A percentile compares a stretch with the other conserved stretches of the same genome.
Evolutionary conservation across 2,113 vertebrate species (phyloP).

Genomic region (Mola mola): DNA sequence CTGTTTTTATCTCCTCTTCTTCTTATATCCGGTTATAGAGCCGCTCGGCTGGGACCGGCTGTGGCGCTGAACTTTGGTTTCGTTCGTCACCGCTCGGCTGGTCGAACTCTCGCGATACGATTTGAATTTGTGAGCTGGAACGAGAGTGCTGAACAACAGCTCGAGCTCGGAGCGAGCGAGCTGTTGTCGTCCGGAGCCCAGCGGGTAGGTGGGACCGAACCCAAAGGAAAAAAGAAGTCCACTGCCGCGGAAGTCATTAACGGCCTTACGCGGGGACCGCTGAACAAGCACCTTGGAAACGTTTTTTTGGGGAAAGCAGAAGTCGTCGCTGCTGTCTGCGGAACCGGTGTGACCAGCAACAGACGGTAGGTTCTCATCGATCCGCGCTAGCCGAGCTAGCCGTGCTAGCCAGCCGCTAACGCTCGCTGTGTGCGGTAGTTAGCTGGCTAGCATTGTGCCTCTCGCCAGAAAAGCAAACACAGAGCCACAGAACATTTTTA

Average conservation of each 20-base stretch:
- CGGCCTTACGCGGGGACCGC: not conserved
- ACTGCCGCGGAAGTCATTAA: conserved; percentile 25
- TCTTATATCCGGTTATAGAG: no score
- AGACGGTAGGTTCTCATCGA: conserved; percentile 73
- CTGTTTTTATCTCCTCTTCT: no score
- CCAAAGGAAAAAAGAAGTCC: conserved; percentile 47
- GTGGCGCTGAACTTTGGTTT: not conserved
- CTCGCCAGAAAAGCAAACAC: conserved; percentile 3
- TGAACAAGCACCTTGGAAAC: not conserved
- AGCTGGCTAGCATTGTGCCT: conserved; percentile 39
- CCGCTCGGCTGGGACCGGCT: no score
- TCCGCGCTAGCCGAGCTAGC: conserved; percentile 63
- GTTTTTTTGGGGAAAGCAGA: conserved; percentile 1
- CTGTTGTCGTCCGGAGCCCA: conserved; percentile 59
- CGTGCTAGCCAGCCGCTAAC: conserved; percentile 63
- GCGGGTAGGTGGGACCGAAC: conserved; percentile 63
- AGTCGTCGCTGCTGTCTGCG: conserved; percentile 11
- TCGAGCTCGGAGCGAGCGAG: conserved; percentile 15
- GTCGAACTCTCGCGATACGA: conserved; percentile 70
- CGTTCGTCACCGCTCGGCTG: not conserved
- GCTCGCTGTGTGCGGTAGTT: conserved; percentile 44
- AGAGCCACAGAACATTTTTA: not conserved
- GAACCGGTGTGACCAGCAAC: conserved; percentile 61
- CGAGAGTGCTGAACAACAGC: conserved; percentile 68
- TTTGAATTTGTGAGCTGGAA: conserved; percentile 68